Base-by-base conservation (phyloP, 1,140 invertebrate genomes). In the Rhagoletis pomonella region DNA sequence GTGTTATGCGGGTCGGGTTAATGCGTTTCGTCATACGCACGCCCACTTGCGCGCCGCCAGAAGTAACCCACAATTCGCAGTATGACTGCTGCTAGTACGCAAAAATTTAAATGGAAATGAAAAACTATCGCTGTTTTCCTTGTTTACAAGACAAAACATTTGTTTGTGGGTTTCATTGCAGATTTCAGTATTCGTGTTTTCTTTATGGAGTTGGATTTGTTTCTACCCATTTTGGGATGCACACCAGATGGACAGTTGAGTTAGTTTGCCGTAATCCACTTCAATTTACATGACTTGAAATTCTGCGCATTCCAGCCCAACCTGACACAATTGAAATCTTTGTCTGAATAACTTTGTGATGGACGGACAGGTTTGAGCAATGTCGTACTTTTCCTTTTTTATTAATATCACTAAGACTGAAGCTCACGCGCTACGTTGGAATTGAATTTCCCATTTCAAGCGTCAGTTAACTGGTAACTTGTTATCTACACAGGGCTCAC, bases 91-190 rank as follows among this genome's bases (percentile, higher is more conserved):
- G 17, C 2, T 4, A 47, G 39, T 81, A 10, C 44, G 17, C 73
- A 81, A 81, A 81, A 55, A 19, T 81, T 17, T 7, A 50, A 50
- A 50, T 44, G 69, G 69, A 77, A 77, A 77, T 77, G 69, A 81
- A 81, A 81, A 55, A 81, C 73, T n/a, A 17, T 81, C 73, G n/a
- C 29, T 81, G 73, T 81, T 81, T 81, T 81, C 17, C 47, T 81
- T 50, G 73, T 81, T 81, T 81, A 81, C 73, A 81, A 81, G 73
- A 81, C 47, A 81, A 81, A 81, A 81, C 73, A 81, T 81, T 81
- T 81, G 73, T 81, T 81, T 81, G 44, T 58, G 73, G 73, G 55
- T 55, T 73, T 81, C 47, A 81, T 81, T 81, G 73, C 39, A 5
- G 42, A 77, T 77, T 69, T 77, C n/a, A 17, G 14, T 77, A 77